Base-by-base conservation (phyloP, 2,888 invertebrate species). In the Laothoe populi region DNA sequence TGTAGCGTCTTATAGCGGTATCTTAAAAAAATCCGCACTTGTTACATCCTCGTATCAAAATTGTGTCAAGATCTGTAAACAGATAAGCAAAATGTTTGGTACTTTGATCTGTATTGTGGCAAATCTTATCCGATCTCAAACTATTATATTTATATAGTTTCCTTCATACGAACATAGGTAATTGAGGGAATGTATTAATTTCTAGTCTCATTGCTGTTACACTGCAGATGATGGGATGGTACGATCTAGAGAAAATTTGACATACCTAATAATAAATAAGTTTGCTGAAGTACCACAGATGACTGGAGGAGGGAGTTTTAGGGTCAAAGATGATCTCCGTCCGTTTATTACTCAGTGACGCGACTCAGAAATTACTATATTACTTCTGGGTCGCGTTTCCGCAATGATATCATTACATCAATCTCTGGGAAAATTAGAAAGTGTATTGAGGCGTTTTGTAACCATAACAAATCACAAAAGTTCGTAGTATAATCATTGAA, bases 21-120 rank as follows among this genome's bases (percentile, higher is more conserved):
- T 42, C 19, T 38, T 60, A 44, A 31, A 60, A 63, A 19, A 57
- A 24, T 38, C 35, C 44, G 16, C 42, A 46, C 60, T 24, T 60
- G 49, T 60, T 49, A 38, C 49, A 42, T 31, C 57, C 70, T 73
- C 70, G 70, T 87, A 87, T 85, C 85, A 82, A 85, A 88, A 88
- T 82, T 75, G 80, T 87, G 88, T 88, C 89, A 89, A 90, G 88
- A 85, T 88, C 86, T 82, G 72, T 84, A 88, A 86, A 87, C 83
- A 90, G 78, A 85, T 89, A 88, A 86, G 78, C 19, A 13, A 10
- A 11, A 21, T 40, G n/a, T 24, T 40, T 45, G 46, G 35, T 46
- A 60, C 16, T 53, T 53, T 53, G 2, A 1, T 61, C 31, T 23
- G 19, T 23, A 13, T 42, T 26, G 42, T n/a, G 26, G 8, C 24